Conservation (phyloP, 2,888 invertebrate genomes). For the Tetheella fluctuosa region DNA sequence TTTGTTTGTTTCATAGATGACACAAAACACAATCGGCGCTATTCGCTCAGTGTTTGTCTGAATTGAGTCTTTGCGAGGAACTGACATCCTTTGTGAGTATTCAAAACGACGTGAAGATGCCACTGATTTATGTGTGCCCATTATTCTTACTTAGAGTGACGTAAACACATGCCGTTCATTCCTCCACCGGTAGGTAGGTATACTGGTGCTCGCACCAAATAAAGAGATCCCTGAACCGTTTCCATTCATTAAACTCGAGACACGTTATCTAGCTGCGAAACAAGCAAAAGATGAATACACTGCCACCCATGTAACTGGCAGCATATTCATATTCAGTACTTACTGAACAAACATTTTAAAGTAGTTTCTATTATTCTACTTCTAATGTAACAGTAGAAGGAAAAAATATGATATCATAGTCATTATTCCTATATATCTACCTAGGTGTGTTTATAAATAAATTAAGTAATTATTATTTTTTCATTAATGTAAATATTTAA, state of each 20-base stretch:
- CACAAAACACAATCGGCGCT: conserved; percentile 39
- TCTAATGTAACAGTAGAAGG: no score
- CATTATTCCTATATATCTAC: no score
- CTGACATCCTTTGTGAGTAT: conserved; percentile 67
- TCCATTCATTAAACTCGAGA: conserved; percentile 13
- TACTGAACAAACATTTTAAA: background rate
- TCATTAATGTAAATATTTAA: no score
- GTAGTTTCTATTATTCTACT: no score
- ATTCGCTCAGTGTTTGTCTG: conserved; percentile 45
- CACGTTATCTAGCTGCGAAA: conserved; percentile 12
- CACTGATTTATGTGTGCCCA: conserved; percentile 71
- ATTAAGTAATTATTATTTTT: no score
- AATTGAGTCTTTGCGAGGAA: conserved; percentile 53
- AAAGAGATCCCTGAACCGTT: conserved; percentile 29
- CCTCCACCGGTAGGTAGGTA: conserved; percentile 29
- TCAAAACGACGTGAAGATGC: conserved; percentile 73
- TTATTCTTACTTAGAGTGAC: conserved; percentile 76
- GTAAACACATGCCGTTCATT: conserved; percentile 73
- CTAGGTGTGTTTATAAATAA: no score
- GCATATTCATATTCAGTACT: background rate
- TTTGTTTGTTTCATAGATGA: conserved; percentile 32
- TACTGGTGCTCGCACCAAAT: conserved; percentile 32
- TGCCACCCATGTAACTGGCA: background rate
- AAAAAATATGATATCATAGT: no score
- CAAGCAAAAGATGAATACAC: conserved; percentile 12